Evolutionary conservation across 2,113 vertebrate species (phyloP).

Genomic region (Clupea harengus): DNA sequence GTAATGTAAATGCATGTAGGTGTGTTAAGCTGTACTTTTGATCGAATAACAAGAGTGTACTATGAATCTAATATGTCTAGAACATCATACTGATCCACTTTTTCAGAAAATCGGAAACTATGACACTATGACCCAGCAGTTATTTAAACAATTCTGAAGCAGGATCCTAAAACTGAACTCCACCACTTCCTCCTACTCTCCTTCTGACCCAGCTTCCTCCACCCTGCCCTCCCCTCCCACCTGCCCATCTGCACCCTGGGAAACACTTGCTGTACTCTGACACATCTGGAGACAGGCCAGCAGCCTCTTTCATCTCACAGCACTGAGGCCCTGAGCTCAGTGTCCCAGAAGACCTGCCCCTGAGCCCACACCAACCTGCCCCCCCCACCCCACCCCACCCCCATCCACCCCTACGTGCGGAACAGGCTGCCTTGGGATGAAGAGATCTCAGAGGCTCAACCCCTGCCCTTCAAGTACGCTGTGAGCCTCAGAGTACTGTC

Average conservation of each 20-base stretch:
- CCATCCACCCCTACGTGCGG: not conserved
- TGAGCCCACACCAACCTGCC: not conserved
- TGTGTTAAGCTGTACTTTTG: too few relatives aligned
- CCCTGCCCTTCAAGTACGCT: not conserved
- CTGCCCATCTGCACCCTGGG: not conserved
- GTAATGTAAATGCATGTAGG: too few relatives aligned
- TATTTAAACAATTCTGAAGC: not conserved
- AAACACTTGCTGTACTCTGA: not conserved
- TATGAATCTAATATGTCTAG: not conserved
- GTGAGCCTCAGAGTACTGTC: not conserved
- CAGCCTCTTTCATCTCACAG: constrained; percentile 6
- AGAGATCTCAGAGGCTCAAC: not conserved
- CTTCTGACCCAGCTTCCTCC: not conserved
- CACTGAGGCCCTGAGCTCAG: not conserved
- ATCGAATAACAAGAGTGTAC: not conserved
- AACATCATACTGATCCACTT: not conserved
- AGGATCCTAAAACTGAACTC: not conserved
- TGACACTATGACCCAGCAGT: not conserved
- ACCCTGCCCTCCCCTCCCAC: not conserved
- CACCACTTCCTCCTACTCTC: not conserved
- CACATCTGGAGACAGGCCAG: not conserved
- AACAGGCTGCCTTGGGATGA: not conserved
- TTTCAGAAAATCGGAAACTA: not conserved
- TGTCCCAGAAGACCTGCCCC: not conserved
- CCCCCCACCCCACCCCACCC: not conserved